Evolutionary conservation across 2,888 invertebrate genomes (phyloP), one percentile per base, ranked within the genome.

Genomic region (Caenorhabditis sp.): DNA sequence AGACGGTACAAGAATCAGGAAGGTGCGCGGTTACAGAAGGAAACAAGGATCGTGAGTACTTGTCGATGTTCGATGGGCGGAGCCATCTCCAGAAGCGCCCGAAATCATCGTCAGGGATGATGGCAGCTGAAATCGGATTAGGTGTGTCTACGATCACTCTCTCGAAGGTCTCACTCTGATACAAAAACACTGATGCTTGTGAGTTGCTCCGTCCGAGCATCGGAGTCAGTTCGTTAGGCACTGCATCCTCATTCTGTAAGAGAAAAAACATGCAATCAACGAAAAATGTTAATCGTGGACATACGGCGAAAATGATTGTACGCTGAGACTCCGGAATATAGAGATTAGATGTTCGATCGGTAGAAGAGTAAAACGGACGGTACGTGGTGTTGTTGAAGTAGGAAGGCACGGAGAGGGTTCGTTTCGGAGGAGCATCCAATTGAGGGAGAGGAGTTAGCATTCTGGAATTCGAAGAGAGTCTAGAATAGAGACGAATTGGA

Each of bases 31-130:
- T 66, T 75, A 86, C 87, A 31, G 85, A 80, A 74, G 98, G 98
- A 93, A 98, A 98, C 92, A 97, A 95, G 93, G 98, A 96, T 93
- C 98, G 95, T 83, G 97, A 97, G 93, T 98, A 98, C 94, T 98
- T 98, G 95, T 98, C 98, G 94, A 98, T 98, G 94, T 97, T 97
- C 93, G 97, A 97, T 82, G 97, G 97, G 91, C 96, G 82, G 24
- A 86, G 56, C 80, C 85, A 85, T 47, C 70, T 59, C 85, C 83
- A 83, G 56, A 72, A 59, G 19, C 74, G 35, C n/a, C 81, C 74
- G 22, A 77, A 72, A n/a, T 69, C 69, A 22, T 68, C 74, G 22
- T 73, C 73, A 8, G 68, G 38, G n/a, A 70, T 70, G 2, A 76
- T 51, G 5, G 69, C 58, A 7, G 82, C 76, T 82, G 77, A 56